These are phyloP conservation scores for Perodicticus potto DNA, from an alignment of 2,797 vertebrate species.

Conservation along the genomic window DNA sequence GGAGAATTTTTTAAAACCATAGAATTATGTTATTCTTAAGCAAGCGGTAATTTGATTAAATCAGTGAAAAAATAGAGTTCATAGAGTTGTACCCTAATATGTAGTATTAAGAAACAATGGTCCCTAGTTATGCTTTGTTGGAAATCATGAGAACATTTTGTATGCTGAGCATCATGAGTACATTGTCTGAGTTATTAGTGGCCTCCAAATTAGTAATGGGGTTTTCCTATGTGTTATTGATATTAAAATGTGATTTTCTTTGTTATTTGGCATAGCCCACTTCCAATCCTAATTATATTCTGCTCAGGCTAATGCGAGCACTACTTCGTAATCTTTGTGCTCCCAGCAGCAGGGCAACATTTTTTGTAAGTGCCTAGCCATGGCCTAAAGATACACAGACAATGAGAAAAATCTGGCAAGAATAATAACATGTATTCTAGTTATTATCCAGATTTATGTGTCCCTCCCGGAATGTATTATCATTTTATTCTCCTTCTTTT, in stretches of 20 bases:
- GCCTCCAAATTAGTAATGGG: constrained; percentile 50
- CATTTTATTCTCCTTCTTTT: neutral
- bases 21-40: constrained; percentile 32
- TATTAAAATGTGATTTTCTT: constrained; percentile 57
- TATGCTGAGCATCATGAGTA: constrained; percentile 11
- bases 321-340: neutral
- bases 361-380: neutral
- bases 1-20: neutral
- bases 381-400: neutral
- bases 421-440: neutral
- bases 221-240: neutral
- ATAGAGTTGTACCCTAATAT: constrained; percentile 1
- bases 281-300: constrained; percentile 40
- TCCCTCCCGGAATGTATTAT: neutral
- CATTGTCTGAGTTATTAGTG: constrained; percentile 4
- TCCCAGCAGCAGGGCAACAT: neutral
- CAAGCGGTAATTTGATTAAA: constrained; percentile 16
- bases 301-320: neutral
- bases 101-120: neutral
- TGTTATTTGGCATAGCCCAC: neutral
- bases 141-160: neutral
- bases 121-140: neutral
- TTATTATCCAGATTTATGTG: neutral
- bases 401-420: neutral
- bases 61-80: constrained; percentile 49